Evolutionary conservation across 2,113 vertebrate genomes (phyloP).

Genomic region (Heterotis niloticus): DNA sequence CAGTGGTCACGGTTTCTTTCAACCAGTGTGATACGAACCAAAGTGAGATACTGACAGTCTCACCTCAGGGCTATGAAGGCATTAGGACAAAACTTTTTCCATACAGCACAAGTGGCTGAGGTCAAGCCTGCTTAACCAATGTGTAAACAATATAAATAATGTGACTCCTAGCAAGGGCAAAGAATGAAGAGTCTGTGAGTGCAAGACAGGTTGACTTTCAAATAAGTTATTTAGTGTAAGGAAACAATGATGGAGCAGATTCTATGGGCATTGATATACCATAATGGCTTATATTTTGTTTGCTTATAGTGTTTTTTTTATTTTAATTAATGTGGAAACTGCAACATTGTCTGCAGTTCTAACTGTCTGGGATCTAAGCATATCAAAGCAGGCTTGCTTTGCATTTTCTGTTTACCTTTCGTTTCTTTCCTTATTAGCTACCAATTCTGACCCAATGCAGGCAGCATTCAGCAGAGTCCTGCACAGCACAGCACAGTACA

Average conservation of each 20-base stretch:
- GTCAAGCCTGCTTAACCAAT: not conserved
- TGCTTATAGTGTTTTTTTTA: not conserved
- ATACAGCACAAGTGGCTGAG: not conserved
- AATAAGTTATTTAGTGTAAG: not conserved
- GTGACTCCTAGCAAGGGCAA: not conserved
- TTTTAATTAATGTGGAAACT: conserved; percentile 5
- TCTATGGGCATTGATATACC: not conserved
- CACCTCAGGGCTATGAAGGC: too few species aligned
- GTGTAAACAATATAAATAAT: too few species aligned
- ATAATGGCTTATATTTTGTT: not conserved
- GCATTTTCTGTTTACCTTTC: not conserved
- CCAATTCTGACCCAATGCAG: not conserved
- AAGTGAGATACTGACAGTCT: not conserved
- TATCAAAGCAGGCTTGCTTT: not conserved
- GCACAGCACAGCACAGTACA: not conserved
- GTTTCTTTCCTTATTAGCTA: not conserved
- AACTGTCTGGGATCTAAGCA: not conserved
- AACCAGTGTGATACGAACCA: not conserved
- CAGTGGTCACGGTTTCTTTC: not conserved
- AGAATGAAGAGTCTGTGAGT: not conserved
- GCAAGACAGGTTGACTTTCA: not conserved
- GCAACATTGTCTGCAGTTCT: not conserved
- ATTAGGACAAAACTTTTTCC: not conserved
- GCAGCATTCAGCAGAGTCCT: not conserved
- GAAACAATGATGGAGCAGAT: not conserved